phyloP scores from a whole-genome alignment of 2,113 vertebrate species.

The Ptilorrhoa leucosticta region DNA sequence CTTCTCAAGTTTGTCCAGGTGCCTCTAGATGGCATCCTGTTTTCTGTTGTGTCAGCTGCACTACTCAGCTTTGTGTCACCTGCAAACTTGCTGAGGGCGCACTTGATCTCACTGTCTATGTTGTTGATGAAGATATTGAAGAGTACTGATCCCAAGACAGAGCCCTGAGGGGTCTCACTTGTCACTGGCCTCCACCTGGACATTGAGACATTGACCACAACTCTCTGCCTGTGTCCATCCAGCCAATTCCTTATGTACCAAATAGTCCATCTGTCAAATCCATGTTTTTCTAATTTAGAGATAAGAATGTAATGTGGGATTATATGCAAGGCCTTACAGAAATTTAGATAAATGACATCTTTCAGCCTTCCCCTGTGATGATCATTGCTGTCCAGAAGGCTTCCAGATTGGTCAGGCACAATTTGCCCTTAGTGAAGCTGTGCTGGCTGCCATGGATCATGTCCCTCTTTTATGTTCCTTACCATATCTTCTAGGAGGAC shows the following conservation, averaged over 20 bases:
- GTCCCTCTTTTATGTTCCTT: background rate
- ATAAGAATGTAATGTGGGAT: background rate
- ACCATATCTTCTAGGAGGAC: background rate
- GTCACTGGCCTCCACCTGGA: background rate
- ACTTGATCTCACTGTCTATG: background rate
- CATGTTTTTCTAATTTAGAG: background rate
- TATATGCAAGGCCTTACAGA: background rate
- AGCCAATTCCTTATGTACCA: background rate
- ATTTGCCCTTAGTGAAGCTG: background rate
- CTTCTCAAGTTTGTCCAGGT: background rate
- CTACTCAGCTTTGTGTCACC: background rate
- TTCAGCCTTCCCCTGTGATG: background rate
- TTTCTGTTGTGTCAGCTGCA: background rate
- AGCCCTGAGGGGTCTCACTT: background rate
- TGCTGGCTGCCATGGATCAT: background rate
- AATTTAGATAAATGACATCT: background rate
- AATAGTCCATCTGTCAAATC: background rate
- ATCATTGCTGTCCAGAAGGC: background rate
- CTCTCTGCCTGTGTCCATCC: background rate
- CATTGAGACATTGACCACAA: background rate
- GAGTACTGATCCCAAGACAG: background rate
- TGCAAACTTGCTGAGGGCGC: background rate
- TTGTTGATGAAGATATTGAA: background rate
- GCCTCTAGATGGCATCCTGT: background rate
- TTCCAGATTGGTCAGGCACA: background rate